Evolutionary conservation across 2,113 vertebrate genomes (phyloP), one percentile per base, ranked within the genome.

Genomic region (Pipa parva): DNA sequence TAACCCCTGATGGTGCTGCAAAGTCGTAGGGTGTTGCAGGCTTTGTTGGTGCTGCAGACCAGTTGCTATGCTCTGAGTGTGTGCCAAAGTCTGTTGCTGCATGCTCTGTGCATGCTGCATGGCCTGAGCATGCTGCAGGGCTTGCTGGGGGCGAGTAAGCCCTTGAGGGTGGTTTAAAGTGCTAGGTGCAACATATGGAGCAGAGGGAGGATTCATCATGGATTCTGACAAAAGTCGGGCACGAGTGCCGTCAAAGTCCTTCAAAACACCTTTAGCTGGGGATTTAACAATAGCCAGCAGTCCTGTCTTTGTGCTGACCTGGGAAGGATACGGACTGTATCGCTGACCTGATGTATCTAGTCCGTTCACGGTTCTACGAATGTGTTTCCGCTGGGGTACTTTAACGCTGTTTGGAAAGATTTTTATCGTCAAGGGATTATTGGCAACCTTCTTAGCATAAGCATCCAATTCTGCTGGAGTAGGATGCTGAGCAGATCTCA

Each of bases 381-480:
- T 84, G 90, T 98, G 95, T 88, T 98, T 99, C 85, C 95, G 83
- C 87, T 99, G 97, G 75, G 97, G 97, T 81, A 99, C 97, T 84
- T 99, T 99, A 85, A 99, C 90, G 73, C 96, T 99, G 89, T 97
- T 98, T 77, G 97, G 95, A 62, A 99, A 99, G 80, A 99, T 99
- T 88, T 99, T 99, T 84, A 99, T 97, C 77, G 95, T 98, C 87
- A 99, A 91, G 71, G 97, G 97, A 77, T 91, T 93, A 91, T 97
- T 95, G 91, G 96, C 96, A 79, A 99, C 94, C 87, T 97, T 99
- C 92, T 98, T 98, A 98, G 97, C 97, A 95, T 94, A 99, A 70
- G 97, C 96, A 83, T 99, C 97, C 92, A 99, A 94, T 93, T 99
- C 97, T 84, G 97, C 96, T 90, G 97, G 95, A 89, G 95, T 98